Base-by-base conservation (phyloP, 2,113 vertebrate species). In the Phalacrocorax carbo region DNA sequence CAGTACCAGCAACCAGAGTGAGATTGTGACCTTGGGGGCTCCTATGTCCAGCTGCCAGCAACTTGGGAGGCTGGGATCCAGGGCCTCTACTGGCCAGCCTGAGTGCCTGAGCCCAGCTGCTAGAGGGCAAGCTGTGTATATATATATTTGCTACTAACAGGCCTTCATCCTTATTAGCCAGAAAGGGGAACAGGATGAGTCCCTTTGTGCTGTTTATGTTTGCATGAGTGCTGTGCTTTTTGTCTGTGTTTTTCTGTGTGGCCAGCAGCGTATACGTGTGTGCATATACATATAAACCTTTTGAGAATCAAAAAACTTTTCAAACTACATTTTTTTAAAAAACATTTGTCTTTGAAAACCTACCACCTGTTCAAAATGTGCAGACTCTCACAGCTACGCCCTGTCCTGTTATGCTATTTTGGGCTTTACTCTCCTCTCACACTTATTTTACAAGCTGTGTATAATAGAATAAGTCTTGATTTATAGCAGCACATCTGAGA, bases 21-120 rank as follows among this genome's bases (percentile, higher is more conserved):
- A 29, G 11, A 11, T 20, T n/a, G 5, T 29, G 42, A 15, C 12
- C 36, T 54, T 0, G 0, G 9, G 29, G 30, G 13, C 4, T 62
- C 17, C 17, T 46, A 0, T 7, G 17, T 52, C 65, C 16, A 27
- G 27, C 3, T 30, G 16, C 12, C 46, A 49, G 25, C 12, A 70
- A 6, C 32, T 70, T 55, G 13, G 40, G 17, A 51, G 25, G 34
- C 29, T 60, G 60, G 22, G 22, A 51, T 61, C 14, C 52, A 62
- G 62, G 29, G 9, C 5, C 48, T 21, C 8, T 25, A 42, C 15
- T 19, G 21, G 52, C 15, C 13, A 85, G 32, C 32, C 83, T 44
- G 42, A 62, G 8, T 80, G 20, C 20, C 21, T n/a, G 7, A 68
- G 38, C 29, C 22, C 42, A 65, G 17, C 26, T 79, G 70, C 80